phyloP scores from a whole-genome alignment of 2,113 vertebrate genomes.

The Brevimyrus niger region DNA sequence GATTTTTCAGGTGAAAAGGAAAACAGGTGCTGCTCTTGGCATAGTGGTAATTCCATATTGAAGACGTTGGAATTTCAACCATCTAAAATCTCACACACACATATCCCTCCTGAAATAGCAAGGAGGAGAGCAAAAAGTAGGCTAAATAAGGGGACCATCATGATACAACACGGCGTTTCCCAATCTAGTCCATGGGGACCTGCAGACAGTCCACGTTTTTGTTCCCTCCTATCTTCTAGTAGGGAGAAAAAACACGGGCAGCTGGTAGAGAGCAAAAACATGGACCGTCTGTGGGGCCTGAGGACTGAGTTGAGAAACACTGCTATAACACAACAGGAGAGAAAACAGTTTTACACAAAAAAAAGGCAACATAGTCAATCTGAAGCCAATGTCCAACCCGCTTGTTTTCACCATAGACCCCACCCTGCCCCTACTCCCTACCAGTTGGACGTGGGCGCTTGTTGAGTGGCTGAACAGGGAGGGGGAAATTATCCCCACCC shows the following conservation, averaged over 20 bases:
- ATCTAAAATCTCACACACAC: slow-evolving; percentile 26
- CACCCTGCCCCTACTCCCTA: background rate
- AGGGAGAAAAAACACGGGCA: background rate
- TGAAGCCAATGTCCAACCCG: slow-evolving; percentile 36
- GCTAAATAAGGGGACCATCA: slow-evolving; percentile 21
- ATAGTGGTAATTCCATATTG: slow-evolving; percentile 34
- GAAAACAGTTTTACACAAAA: slow-evolving; percentile 19
- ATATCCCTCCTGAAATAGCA: slow-evolving; percentile 30
- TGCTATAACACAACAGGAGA: background rate
- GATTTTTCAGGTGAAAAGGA: slow-evolving; percentile 20
- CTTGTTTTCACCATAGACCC: slow-evolving; percentile 28
- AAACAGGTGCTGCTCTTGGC: slow-evolving; percentile 26
- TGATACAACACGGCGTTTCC: slow-evolving; percentile 14
- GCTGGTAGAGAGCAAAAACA: background rate
- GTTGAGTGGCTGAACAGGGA: slow-evolving; percentile 20
- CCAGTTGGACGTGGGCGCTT: slow-evolving; percentile 29
- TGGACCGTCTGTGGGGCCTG: background rate
- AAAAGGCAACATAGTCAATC: slow-evolving; percentile 39
- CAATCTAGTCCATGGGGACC: background rate
- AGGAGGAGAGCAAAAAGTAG: slow-evolving; percentile 16
- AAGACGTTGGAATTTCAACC: slow-evolving; percentile 30
- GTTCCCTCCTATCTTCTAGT: background rate
- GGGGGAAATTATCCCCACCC: slow-evolving; percentile 28
- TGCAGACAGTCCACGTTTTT: background rate
- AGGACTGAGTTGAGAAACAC: background rate